Conservation (phyloP, 2,113 vertebrate species). For the Monarcha castaneiventris region DNA sequence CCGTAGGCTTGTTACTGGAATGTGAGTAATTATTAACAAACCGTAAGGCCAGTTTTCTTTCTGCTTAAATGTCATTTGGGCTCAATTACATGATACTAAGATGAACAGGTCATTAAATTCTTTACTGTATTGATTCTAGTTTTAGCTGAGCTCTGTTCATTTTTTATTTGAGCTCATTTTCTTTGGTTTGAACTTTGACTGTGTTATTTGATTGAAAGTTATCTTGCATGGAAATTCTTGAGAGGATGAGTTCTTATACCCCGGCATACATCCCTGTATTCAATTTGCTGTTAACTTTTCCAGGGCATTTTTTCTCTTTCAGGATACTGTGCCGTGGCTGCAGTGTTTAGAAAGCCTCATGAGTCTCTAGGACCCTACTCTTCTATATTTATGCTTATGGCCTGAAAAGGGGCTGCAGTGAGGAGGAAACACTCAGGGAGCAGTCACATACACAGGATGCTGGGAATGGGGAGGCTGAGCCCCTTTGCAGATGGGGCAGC, state of each 20-base stretch:
- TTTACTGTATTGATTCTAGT: neutral
- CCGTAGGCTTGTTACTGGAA: constrained; percentile 21
- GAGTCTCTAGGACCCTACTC: neutral
- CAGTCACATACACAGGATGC: neutral
- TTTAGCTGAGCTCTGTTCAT: constrained; percentile 40
- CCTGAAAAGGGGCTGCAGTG: neutral
- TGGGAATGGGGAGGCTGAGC: neutral
- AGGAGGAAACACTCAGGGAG: neutral
- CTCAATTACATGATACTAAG: constrained; percentile 36
- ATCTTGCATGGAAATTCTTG: neutral
- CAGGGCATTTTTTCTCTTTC: neutral
- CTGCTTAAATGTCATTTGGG: constrained; percentile 24
- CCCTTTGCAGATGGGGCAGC: neutral
- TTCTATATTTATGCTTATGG: neutral
- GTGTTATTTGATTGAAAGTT: neutral
- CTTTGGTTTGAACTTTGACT: constrained; percentile 14
- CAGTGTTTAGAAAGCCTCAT: neutral
- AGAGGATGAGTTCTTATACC: neutral
- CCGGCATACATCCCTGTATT: neutral
- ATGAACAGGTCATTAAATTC: constrained; percentile 27
- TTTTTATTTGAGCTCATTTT: constrained; percentile 20
- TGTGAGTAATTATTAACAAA: constrained; percentile 56
- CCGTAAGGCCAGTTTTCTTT: neutral
- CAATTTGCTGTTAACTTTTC: neutral
- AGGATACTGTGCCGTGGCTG: neutral